Evolutionary conservation across 2,113 vertebrate genomes (phyloP).

Genomic region (Pogonocichla stellata): DNA sequence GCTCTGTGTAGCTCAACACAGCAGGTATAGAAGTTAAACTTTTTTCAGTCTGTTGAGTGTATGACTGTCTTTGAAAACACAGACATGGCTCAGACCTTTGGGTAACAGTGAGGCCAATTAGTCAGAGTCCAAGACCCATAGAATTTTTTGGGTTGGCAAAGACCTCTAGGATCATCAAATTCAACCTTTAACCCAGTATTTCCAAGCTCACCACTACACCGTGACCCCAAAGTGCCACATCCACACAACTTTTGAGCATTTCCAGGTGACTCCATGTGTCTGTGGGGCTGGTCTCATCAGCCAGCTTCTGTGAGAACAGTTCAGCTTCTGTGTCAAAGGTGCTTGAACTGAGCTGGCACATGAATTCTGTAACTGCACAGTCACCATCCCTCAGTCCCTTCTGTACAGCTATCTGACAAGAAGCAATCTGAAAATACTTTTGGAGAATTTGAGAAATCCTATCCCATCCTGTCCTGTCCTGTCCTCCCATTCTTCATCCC

Average conservation of each 20-base stretch:
- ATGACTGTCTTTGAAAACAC: not conserved
- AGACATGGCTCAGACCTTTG: not conserved
- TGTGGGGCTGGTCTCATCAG: not conserved
- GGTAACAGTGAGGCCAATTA: not conserved
- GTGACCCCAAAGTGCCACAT: not conserved
- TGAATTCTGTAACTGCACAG: fast-evolving
- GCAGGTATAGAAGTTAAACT: not conserved
- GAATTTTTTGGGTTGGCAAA: not conserved
- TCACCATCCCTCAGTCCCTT: not conserved
- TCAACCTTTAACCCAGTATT: not conserved
- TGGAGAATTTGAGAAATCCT: not conserved
- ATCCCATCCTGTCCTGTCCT: not conserved
- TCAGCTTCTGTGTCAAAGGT: not conserved
- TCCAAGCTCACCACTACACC: no score
- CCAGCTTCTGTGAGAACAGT: not conserved
- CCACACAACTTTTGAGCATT: not conserved
- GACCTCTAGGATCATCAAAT: not conserved
- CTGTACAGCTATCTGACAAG: not conserved
- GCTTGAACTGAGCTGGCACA: not conserved
- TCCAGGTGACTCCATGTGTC: not conserved
- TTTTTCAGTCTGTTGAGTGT: not conserved
- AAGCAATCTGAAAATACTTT: not conserved
- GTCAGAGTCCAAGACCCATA: not conserved
- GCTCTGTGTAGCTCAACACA: fast-evolving
- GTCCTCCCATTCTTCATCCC: not conserved